A percentile compares a stretch with the other conserved stretches of the same genome.
Conservation (phyloP, 2,888 invertebrate species). For the Disparrhopalites patrizii region DNA sequence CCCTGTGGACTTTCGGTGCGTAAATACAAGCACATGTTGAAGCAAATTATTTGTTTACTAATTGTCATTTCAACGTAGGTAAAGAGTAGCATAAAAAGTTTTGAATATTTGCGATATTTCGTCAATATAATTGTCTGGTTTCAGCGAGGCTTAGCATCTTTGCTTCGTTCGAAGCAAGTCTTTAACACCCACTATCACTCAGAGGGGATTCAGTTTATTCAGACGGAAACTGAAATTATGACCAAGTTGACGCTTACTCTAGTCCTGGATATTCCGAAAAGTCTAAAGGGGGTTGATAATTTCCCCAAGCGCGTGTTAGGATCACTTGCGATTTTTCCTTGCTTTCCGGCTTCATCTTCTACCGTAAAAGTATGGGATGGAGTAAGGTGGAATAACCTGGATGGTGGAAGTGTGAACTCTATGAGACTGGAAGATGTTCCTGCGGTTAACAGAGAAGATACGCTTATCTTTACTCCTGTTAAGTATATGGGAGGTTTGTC, state of each 20-base stretch:
- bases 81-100: background rate
- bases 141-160: slow-evolving; percentile 73
- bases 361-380: slow-evolving; percentile 63
- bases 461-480: slow-evolving; percentile 43
- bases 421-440: slow-evolving; percentile 39
- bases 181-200: slow-evolving; percentile 93
- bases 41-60: background rate
- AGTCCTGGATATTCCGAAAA: slow-evolving; percentile 70
- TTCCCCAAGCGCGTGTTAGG: slow-evolving; percentile 75
- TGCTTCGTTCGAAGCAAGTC: slow-evolving; percentile 84
- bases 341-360: slow-evolving; percentile 75
- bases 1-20: slow-evolving; percentile 82
- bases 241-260: slow-evolving; percentile 79
- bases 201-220: slow-evolving; percentile 76
- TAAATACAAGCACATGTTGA: background rate
- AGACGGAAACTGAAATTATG: slow-evolving; percentile 66
- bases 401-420: slow-evolving; percentile 34
- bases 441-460: background rate
- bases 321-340: slow-evolving; percentile 73
- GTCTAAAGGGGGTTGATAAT: slow-evolving; percentile 70
- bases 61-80: background rate
- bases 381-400: slow-evolving; percentile 32
- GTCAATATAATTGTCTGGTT: slow-evolving; percentile 2
- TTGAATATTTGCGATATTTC: background rate
- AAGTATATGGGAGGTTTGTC: slow-evolving; percentile 62